phyloP scores from a whole-genome alignment of 2,113 vertebrate species.

The Motacilla tschutschensis region DNA sequence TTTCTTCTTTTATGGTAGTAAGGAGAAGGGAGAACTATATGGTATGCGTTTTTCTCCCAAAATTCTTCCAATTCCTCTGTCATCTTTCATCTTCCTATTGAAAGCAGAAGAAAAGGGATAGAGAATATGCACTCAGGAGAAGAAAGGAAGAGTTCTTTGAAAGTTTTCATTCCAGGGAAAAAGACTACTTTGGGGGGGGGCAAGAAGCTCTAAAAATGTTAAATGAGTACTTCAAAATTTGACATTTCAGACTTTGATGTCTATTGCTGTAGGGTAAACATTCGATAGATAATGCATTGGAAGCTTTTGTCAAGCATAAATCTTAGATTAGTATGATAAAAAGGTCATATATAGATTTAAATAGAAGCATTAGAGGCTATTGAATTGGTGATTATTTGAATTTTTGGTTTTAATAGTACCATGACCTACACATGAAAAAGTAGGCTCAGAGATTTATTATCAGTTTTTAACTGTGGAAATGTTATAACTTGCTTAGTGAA shows the following conservation, averaged over 20 bases:
- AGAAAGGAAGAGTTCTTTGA: neutral
- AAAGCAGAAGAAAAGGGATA: neutral
- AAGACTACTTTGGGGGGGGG: neutral
- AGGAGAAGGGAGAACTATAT: neutral
- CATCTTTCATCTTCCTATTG: neutral
- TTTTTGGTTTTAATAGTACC: neutral
- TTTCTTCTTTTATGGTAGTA: neutral
- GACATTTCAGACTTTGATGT: conserved; percentile 36
- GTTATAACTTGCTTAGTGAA: neutral
- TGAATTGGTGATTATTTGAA: neutral
- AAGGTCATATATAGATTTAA: conserved; percentile 37
- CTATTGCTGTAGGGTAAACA: conserved; percentile 34
- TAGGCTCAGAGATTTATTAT: neutral
- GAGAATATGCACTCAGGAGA: neutral
- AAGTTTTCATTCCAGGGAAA: neutral
- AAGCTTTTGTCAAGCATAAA: conserved; percentile 20
- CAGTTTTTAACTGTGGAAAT: neutral
- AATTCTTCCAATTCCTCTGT: neutral
- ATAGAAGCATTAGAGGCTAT: neutral
- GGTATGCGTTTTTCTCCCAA: neutral
- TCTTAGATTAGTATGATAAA: neutral
- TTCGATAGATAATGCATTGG: neutral
- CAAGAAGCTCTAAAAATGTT: neutral
- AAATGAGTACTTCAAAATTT: conserved; percentile 14
- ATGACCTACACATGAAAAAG: neutral